phyloP scores from a whole-genome alignment of 2,888 invertebrate genomes.

The Notodonta dromedarius region DNA sequence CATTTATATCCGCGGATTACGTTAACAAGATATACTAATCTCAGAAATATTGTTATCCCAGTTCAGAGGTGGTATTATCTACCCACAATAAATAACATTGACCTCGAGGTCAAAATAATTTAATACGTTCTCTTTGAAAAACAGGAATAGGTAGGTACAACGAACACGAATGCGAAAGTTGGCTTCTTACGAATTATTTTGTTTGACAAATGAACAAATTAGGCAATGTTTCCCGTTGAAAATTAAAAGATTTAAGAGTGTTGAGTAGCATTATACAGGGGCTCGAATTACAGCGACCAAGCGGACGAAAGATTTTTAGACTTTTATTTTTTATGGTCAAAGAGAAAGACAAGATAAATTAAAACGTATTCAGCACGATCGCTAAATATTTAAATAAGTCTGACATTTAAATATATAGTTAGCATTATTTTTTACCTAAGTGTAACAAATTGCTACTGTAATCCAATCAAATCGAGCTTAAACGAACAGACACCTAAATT shows the following conservation, averaged over 20 bases:
- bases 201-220: conserved; percentile 27
- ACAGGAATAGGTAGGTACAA: conserved; percentile 33
- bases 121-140: conserved; percentile 52
- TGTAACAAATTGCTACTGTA: no score
- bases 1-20: conserved; percentile 26
- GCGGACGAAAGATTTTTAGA: background rate
- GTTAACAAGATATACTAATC: conserved; percentile 35
- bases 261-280: background rate
- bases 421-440: no score
- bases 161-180: conserved; percentile 26
- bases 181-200: conserved; percentile 25
- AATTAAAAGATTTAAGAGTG: conserved; percentile 4
- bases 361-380: no score
- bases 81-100: conserved; percentile 57
- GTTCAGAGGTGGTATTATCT: conserved; percentile 39
- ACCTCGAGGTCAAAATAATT: conserved; percentile 59
- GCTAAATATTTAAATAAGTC: no score
- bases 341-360: no score
- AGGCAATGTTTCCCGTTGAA: background rate
- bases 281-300: background rate
- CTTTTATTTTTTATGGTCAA: background rate
- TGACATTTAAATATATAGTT: no score
- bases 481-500: no score
- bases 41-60: conserved; percentile 42
- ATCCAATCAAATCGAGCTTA: no score